Evolutionary conservation across 2,888 invertebrate genomes (phyloP), one percentile per base, ranked within the genome.

Genomic region (Chrysolina haemoptera): DNA sequence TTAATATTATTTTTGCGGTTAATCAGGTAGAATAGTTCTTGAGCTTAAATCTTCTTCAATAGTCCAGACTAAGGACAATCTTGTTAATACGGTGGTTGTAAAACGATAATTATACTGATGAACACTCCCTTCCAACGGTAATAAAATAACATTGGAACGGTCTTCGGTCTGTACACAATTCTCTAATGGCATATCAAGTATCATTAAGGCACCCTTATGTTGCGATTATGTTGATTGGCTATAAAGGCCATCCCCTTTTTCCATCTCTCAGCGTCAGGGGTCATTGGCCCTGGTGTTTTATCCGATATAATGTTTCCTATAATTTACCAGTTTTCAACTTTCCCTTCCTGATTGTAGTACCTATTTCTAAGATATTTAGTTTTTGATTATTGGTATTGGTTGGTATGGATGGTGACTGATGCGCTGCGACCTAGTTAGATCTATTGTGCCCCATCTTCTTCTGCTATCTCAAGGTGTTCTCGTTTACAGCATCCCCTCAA

Each of bases 131-230:
- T 20, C 20, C 20, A 20, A 53, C 18, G 20, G 53, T 20, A 53
- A 18, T 53, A 22, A 53, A 53, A 53, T 53, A 20, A 20, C 20
- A 5, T n/a, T 14, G 16, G n/a, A n/a, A 59, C 9, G 27, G 35
- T 59, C 35, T 35, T 27, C 59, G 27, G 35, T 22, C 59, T 59
- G 35, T 22, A 35, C 59, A 22, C 35, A 59, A 59, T 35, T 35
- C 27, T 59, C 35, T 59, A 35, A 59, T 59, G 59, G n/a, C 59
- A 35, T 59, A 59, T 59, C 59, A 59, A 59, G n/a, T 59, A n/a
- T 59, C 59, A 59, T 59, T 59, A 59, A 59, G 35, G n/a, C 59
- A n/a, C 59, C 59, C 59, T 59, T 59, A 59, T 59, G 35, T 35
- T 59, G 59, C 59, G 12, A 27, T 59, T 59, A 59, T 22, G 59